A percentile compares a stretch with the other conserved stretches of the same genome.
Conservation (phyloP, 53 echinoderm and acorn worm species). For the Holothuria leucospilota region DNA sequence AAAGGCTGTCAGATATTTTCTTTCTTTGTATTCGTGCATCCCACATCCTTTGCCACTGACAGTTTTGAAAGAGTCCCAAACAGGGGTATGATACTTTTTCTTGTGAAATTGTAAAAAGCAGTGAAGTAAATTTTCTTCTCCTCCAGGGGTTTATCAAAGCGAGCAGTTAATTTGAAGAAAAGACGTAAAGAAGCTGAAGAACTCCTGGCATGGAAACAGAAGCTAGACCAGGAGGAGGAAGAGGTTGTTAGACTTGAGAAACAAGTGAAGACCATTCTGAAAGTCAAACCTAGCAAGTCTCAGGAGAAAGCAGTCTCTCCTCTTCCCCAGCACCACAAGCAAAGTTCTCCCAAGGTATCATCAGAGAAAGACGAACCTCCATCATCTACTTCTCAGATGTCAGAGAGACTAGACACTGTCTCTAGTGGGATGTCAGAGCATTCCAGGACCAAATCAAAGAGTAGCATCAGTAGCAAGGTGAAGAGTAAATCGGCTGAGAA, state of each 20-base stretch:
- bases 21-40: too few species aligned
- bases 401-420: neutral
- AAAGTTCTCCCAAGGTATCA: neutral
- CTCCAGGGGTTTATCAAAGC: constrained; percentile 77
- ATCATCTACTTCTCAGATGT: neutral
- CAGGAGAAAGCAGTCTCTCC: neutral
- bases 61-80: too few species aligned
- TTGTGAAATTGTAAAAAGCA: neutral
- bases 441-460: constrained; percentile 19
- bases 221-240: constrained; percentile 89
- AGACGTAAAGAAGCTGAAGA: constrained; percentile 87
- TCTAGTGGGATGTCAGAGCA: constrained; percentile 29
- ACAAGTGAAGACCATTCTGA: constrained; percentile 32
- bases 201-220: constrained; percentile 91
- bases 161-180: constrained; percentile 85
- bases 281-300: constrained; percentile 48
- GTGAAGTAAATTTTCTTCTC: neutral
- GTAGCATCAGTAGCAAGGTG: neutral
- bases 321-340: neutral
- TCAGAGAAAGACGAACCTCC: neutral
- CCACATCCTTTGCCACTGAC: too few species aligned
- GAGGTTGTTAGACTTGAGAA: constrained; percentile 77
- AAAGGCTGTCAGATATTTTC: too few species aligned
- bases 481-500: constrained; percentile 18
- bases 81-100: too few species aligned